These are phyloP conservation scores for Imbricaverruca yamaguchii DNA, from an alignment of 2,888 invertebrate species.

Conservation along the genomic window DNA sequence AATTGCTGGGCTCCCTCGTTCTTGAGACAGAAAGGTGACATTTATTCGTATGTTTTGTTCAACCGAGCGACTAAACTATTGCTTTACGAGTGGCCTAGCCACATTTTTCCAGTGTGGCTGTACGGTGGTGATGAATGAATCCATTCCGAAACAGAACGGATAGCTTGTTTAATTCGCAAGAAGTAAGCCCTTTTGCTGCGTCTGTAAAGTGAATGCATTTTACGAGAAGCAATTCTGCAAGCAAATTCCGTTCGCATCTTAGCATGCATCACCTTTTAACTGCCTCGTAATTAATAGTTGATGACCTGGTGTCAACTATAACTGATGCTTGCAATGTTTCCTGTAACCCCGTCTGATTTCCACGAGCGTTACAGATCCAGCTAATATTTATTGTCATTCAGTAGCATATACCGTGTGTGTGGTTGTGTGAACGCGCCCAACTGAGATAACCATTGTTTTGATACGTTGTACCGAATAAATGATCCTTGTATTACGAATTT, in stretches of 20 bases:
- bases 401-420: background rate
- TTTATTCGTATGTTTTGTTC: background rate
- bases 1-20: constrained; percentile 15
- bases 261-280: no score
- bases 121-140: no score
- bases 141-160: no score
- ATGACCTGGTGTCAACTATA: background rate
- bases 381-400: background rate
- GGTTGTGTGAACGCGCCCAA: background rate
- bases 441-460: constrained; percentile 5
- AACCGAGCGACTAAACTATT: background rate
- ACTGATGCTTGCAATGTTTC: no score
- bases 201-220: no score
- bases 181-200: no score
- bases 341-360: no score
- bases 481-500: no score
- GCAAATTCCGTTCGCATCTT: no score
- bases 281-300: background rate
- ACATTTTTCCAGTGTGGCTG: no score
- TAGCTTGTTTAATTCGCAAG: no score
- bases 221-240: no score
- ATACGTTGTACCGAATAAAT: background rate
- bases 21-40: background rate
- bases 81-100: background rate
- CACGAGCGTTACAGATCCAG: background rate